Base-by-base conservation (phyloP, 2,797 vertebrate species). In the Cheirogaleus major region DNA sequence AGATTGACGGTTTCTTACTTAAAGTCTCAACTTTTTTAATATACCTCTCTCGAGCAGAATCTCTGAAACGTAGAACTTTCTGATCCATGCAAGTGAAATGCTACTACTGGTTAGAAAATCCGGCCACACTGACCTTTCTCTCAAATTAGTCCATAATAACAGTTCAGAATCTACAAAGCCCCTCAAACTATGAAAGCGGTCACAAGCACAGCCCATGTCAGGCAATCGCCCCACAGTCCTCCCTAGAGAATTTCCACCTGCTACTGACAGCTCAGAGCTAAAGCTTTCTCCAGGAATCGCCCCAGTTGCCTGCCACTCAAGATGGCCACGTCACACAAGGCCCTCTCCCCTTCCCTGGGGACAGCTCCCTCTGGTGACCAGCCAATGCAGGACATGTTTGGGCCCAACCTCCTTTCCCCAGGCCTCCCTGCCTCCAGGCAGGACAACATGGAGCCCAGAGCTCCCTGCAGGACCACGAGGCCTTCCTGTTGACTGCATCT, bases 361-460 rank as follows among this genome's bases (percentile, higher is more conserved):
- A 63, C 43, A 63, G 7, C n/a, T 72, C 32, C 41, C 15, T 23
- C 3, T 35, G 55, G 18, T 12, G 25, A 38, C 23, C 10, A 4
- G 75, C 25, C 50, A 35, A 14, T 35, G 32, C 1, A 20, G 22
- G 6, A 2, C 1, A 4, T 1, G 2, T 5, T 23, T 43, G 25
- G 27, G 57, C 20, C 35, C 79, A 32, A 43, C 13, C 20, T 48
- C 41, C 38, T 81, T 32, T 57, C 69, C 65, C 27, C 20, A 52
- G 32, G 43, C 25, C 43, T 59, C 41, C 32, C 61, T 32, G 67
- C 67, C 65, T 73, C n/a, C 27, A 63, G 55, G n/a, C 4, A 25
- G 45, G 27, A n/a, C 57, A 65, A 52, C 2, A 55, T 0, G 67
- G 57, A 48, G 27, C 50, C 43, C 67, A 41, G 43, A 32, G 13